Base-by-base conservation (phyloP, 2,888 invertebrate genomes). In the Dryobota labecula region DNA sequence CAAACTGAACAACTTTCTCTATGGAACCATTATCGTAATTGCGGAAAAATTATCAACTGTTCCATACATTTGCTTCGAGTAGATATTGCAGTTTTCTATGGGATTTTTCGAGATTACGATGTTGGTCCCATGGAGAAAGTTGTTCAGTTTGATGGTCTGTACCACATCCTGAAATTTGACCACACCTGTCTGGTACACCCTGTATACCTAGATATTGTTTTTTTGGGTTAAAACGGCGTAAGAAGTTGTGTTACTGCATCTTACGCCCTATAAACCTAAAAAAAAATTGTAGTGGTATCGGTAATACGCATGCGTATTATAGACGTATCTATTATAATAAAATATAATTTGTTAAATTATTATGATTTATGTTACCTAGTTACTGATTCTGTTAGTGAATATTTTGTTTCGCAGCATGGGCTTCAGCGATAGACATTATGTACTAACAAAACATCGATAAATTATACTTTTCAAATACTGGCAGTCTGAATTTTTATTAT, bases 351-450 rank as follows among this genome's bases (percentile, higher is more conserved):
- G 6, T 65, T 74, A 33, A 30, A 54, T 62, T 65, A 49, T 15
- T 24, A 78, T 8, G 53, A 65, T 66, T 30, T 74, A 53, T 74
- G 41, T 74, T 78, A 56, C 33, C 15, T 36, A 60, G 63, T 61
- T 54, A 69, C 47, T 36, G 30, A 76, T 70, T 80, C 38, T 74
- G 20, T 72, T 77, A 85, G 77, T 67, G 51, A 75, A 83, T 86
- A 87, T 85, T 86, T 81, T 67, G 58, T 78, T 79, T 84, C 84
- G 92, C 92, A 90, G 93, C 93, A 93, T 93, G 92, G 87, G 90
- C 93, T 92, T 91, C 57, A 70, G 88, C 89, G 83, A 88, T 83
- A 84, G 49, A 82, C 53, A 79, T 85, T 72, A 75, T 82, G 72
- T 78, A 90, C 89, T 89, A 90, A 89, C 88, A 84, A 75, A 56